Conservation (phyloP, 1,140 invertebrate genomes). For the Drosophila parvula region DNA sequence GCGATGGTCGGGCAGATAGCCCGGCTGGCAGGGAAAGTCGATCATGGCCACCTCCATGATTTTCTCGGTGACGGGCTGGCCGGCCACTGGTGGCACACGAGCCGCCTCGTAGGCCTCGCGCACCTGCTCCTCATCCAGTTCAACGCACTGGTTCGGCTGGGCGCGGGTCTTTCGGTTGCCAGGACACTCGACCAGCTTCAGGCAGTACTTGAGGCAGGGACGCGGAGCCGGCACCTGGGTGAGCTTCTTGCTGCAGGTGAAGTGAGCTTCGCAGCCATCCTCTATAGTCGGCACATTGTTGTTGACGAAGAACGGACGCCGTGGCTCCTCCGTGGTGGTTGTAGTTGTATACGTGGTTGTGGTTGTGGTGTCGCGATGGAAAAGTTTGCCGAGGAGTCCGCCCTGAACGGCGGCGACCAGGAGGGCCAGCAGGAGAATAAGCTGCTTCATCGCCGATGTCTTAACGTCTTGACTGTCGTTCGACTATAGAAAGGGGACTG, state of each 20-base stretch:
- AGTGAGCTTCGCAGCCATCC: constrained; percentile 49
- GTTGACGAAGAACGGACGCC: constrained; percentile 47
- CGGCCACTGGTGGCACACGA: background rate
- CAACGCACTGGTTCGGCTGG: constrained; percentile 60
- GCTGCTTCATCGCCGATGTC: constrained; percentile 49
- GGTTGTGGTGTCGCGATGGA: constrained; percentile 33
- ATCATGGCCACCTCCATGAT: constrained; percentile 78
- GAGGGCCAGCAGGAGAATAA: constrained; percentile 22
- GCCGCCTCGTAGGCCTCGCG: constrained; percentile 28
- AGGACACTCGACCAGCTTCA: constrained; percentile 67
- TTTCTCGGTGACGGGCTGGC: constrained; percentile 30
- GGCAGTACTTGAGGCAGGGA: constrained; percentile 75
- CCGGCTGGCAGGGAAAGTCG: constrained; percentile 80
- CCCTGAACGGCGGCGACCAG: constrained; percentile 20
- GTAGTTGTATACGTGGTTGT: constrained; percentile 44
- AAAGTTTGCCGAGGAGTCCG: constrained; percentile 36
- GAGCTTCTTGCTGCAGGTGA: constrained; percentile 67
- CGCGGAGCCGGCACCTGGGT: constrained; percentile 42
- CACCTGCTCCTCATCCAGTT: constrained; percentile 63
- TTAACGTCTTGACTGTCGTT: constrained; percentile 26
- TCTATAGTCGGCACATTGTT: constrained; percentile 64
- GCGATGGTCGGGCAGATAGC: constrained; percentile 73
- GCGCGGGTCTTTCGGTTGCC: constrained; percentile 44
- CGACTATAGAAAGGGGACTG: constrained; percentile 16
- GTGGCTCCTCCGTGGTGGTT: constrained; percentile 26